Percentiles rank a stretch among this genome's conserved stretches.
Conservation (phyloP, 2,888 invertebrate genomes). For the Agrilus mali region DNA sequence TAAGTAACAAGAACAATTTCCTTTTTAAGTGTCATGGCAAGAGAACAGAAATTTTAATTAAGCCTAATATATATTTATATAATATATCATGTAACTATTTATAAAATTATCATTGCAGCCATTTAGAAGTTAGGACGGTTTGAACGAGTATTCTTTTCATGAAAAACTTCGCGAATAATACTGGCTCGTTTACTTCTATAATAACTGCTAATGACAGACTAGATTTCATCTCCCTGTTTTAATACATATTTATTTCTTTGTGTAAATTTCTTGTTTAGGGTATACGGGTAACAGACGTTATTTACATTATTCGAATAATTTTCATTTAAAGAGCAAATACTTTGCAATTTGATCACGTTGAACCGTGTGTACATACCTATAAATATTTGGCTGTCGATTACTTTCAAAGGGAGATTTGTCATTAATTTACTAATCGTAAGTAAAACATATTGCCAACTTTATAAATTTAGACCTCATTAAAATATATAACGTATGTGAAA, state of each 20-base stretch:
- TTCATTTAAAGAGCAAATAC: too few species aligned
- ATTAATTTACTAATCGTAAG: neutral
- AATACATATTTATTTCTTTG: neutral
- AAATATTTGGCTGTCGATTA: neutral
- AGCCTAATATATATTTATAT: neutral
- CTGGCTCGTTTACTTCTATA: constrained; percentile 30
- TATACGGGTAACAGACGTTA: too few species aligned
- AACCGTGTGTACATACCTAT: neutral
- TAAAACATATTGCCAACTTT: constrained; percentile 30
- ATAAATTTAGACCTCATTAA: constrained; percentile 31
- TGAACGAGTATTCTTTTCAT: constrained; percentile 27
- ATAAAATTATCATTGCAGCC: constrained; percentile 22
- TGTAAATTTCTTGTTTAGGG: too few species aligned
- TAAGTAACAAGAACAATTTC: neutral
- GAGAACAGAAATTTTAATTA: constrained; percentile 18
- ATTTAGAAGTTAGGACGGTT: constrained; percentile 31
- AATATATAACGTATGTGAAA: constrained; percentile 23
- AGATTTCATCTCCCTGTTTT: constrained; percentile 30
- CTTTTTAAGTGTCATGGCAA: constrained; percentile 27
- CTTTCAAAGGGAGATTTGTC: neutral
- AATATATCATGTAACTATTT: constrained; percentile 5
- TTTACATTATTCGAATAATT: too few species aligned
- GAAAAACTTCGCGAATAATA: constrained; percentile 20
- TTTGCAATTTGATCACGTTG: too few species aligned
- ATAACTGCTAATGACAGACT: constrained; percentile 29